Evolutionary conservation across 2,113 vertebrate species (phyloP), one percentile per base, ranked within the genome.

Genomic region (Cygnus buccinator): DNA sequence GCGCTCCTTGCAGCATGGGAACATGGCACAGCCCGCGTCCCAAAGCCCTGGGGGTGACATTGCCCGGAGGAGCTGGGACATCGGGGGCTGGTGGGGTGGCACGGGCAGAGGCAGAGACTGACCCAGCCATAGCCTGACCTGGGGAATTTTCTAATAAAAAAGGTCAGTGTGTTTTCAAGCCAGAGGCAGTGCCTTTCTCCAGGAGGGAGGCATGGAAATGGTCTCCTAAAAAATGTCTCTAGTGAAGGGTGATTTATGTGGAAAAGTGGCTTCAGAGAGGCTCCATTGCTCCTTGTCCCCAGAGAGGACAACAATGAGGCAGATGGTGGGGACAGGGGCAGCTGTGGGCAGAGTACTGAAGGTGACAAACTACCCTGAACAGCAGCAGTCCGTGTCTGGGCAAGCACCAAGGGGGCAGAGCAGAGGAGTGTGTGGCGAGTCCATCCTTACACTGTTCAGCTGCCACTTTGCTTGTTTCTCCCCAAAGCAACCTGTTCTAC

Each of bases 21-120:
- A 19, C 62, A 37, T 19, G 1, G 0, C 35, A 58, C 12, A 13
- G 29, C 15, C 33, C 28, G 0, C 1, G 46, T 29, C 52, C 28
- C 71, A 46, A 2, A 0, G 2, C 3, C 19, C 37, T 22, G 8
- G 2, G 44, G 15, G 26, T 33, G 79, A 37, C 44, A 21, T 4
- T 29, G 4, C 65, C 46, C 14, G 18, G n/a, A 41, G 44, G 22
- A 61, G 29, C 25, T 13, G 19, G 44, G 18, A 39, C 43, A 65
- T 7, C 2, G 1, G 17, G 10, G 31, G 18, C 28, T 85, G 7
- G 14, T 82, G 48, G 43, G 12, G 31, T 63, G 54, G 13, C 4
- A 4, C 15, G 13, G 37, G 35, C 9, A 77, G 13, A 19, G 13
- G 62, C 57, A 77, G 15, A 20, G 13, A 62, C 57, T 1, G 0